Percentiles rank a stretch among this genome's conserved stretches.
Conservation (phyloP, 2,888 invertebrate species). For the Isotomurus palustris region DNA sequence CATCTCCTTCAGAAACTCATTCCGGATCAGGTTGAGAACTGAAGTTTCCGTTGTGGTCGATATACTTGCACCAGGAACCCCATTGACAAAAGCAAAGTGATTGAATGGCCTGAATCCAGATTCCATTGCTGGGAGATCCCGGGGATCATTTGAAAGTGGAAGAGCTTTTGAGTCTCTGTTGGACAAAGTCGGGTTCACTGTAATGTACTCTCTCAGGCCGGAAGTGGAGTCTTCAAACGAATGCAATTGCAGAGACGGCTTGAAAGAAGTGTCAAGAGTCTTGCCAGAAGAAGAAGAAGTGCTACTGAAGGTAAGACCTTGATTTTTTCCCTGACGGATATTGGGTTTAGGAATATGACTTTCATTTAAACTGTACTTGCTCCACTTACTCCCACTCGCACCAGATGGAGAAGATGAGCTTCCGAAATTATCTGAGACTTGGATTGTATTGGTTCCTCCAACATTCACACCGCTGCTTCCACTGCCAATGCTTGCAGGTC, state of each 20-base stretch:
- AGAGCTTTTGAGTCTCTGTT: background rate
- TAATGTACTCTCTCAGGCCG: slow-evolving; percentile 31
- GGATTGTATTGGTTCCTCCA: background rate
- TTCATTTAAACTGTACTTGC: too few species aligned
- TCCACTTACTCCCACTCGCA: too few species aligned
- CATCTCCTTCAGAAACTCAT: slow-evolving; percentile 4
- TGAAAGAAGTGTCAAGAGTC: slow-evolving; percentile 22
- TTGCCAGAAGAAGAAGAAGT: too few species aligned
- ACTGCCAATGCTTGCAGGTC: background rate
- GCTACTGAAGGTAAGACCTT: too few species aligned
- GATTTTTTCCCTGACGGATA: too few species aligned
- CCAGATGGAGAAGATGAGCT: too few species aligned
- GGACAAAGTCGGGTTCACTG: slow-evolving; percentile 8
- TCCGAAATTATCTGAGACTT: background rate
- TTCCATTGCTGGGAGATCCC: slow-evolving; percentile 34
- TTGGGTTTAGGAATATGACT: too few species aligned
- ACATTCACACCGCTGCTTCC: background rate
- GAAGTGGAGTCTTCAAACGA: slow-evolving; percentile 39
- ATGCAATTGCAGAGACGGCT: slow-evolving; percentile 42
- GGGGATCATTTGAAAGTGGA: slow-evolving; percentile 17
- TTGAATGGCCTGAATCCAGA: slow-evolving; percentile 40
- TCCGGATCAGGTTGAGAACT: background rate
- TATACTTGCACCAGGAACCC: slow-evolving; percentile 17
- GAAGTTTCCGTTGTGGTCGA: slow-evolving; percentile 7
- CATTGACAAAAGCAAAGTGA: slow-evolving; percentile 30